Conservation (phyloP, 2,797 vertebrate species). For the Orientallactaga sibirica region DNA sequence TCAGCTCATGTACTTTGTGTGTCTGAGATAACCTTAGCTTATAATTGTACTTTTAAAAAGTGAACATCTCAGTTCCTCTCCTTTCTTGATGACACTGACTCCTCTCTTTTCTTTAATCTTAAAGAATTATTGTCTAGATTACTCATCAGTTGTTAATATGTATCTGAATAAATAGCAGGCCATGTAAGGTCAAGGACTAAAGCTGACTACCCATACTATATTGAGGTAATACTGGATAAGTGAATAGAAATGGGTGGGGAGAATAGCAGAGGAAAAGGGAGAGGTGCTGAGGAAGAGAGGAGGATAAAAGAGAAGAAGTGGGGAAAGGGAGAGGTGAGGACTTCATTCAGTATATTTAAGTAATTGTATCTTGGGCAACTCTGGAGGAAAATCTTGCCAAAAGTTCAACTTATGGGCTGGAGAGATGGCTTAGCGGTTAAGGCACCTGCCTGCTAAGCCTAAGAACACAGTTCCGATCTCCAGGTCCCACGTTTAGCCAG, state of each 20-base stretch:
- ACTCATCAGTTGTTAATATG: slow-evolving; percentile 27
- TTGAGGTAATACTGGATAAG: not conserved
- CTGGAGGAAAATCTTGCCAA: not conserved
- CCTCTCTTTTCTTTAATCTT: not conserved
- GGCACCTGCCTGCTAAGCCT: no score
- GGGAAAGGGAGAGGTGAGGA: not conserved
- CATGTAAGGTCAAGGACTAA: not conserved
- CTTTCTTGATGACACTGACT: not conserved
- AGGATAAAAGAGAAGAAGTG: not conserved
- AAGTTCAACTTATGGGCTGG: no score
- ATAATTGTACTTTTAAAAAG: slow-evolving; percentile 34
- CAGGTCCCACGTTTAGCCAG: no score
- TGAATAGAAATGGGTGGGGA: not conserved
- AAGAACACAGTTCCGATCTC: no score
- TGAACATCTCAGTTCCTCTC: not conserved
- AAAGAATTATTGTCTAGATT: not conserved
- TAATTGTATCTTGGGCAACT: not conserved
- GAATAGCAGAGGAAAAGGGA: no score
- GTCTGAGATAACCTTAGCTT: not conserved
- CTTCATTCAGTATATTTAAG: not conserved
- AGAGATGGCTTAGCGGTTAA: no score
- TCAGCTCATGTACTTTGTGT: not conserved
- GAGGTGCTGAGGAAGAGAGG: not conserved
- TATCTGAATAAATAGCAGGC: not conserved
- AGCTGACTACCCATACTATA: not conserved